Evolutionary conservation across 2,888 invertebrate genomes (phyloP).

Genomic region (Petrophora chlorosata): DNA sequence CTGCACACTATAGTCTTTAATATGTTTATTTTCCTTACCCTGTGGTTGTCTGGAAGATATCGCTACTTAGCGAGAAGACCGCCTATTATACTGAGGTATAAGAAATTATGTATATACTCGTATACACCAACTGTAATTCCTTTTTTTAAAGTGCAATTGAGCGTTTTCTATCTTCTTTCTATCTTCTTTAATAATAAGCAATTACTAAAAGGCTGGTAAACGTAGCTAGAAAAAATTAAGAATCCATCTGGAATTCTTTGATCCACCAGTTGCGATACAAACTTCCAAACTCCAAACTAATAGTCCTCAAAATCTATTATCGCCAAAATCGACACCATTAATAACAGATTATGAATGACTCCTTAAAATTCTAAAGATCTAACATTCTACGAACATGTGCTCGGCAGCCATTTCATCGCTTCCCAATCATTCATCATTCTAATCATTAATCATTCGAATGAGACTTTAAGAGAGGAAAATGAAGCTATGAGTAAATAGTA

Average conservation of each 20-base stretch:
- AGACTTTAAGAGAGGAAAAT: conserved; percentile 83
- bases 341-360: conserved; percentile 75
- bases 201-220: no score
- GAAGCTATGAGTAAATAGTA: conserved; percentile 79
- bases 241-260: conserved; percentile 18
- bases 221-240: no score
- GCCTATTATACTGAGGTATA: no score
- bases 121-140: no score
- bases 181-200: no score
- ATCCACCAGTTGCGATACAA: conserved; percentile 15
- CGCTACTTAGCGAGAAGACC: no score
- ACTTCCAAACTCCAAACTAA: conserved; percentile 30
- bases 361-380: conserved; percentile 75
- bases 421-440: conserved; percentile 71
- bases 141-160: no score
- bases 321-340: conserved; percentile 62
- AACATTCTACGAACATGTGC: conserved; percentile 68
- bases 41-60: no score
- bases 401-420: conserved; percentile 71
- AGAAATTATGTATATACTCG: no score
- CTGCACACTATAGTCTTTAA: no score
- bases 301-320: conserved; percentile 58
- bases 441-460: conserved; percentile 78
- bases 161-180: no score
- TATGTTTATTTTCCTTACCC: no score